A percentile compares a stretch with the other conserved stretches of the same genome.
phyloP scores from a whole-genome alignment of 2,113 vertebrate genomes.

The Lichenostomus cassidix region DNA sequence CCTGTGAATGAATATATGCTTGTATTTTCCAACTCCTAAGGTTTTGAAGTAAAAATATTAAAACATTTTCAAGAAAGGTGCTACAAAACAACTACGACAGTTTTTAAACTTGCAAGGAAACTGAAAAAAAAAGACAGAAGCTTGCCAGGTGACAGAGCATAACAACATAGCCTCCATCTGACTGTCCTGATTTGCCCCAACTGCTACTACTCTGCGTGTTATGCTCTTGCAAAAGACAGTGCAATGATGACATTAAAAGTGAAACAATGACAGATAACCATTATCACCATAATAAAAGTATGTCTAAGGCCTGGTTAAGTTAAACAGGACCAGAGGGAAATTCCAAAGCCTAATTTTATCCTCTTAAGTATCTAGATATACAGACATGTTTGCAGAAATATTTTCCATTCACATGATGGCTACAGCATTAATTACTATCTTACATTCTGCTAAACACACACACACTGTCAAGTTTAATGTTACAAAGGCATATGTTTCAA shows the following conservation, averaged over 20 bases:
- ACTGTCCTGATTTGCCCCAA: background rate
- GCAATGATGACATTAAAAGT: background rate
- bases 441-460: background rate
- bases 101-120: background rate
- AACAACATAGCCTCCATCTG: background rate
- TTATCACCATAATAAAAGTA: background rate
- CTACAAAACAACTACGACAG: background rate
- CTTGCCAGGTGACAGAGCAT: background rate
- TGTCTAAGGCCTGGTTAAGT: background rate
- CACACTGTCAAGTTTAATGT: slow-evolving; percentile 1
- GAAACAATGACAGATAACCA: background rate
- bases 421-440: slow-evolving; percentile 25
- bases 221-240: background rate
- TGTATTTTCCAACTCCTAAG: background rate
- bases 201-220: background rate
- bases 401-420: slow-evolving; percentile 34
- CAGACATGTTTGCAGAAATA: slow-evolving; percentile 33
- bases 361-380: slow-evolving; percentile 42
- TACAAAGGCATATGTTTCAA: background rate
- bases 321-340: slow-evolving; percentile 27
- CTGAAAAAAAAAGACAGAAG: background rate
- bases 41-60: background rate
- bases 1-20: background rate
- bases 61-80: background rate
- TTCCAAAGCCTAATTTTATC: slow-evolving; percentile 53